Conservation (phyloP, 1,140 invertebrate genomes). For the Aethina tumida region DNA sequence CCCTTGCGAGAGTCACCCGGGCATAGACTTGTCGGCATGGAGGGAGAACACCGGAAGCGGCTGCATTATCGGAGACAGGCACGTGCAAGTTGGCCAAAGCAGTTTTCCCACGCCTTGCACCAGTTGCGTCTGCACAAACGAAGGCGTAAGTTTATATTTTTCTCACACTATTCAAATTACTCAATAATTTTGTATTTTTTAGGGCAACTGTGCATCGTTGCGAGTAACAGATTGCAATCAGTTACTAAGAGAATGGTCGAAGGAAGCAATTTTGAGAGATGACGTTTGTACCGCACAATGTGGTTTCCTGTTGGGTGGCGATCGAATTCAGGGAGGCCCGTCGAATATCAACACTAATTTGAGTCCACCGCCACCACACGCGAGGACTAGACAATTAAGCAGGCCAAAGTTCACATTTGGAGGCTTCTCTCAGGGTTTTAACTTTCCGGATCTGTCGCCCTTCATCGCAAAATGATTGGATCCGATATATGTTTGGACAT, state of each 20-base stretch:
- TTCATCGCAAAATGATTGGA: conserved; percentile 39
- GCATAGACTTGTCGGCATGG: conserved; percentile 72
- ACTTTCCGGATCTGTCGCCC: conserved; percentile 52
- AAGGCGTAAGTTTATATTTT: conserved; percentile 56
- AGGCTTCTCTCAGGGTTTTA: conserved; percentile 38
- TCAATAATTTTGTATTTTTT: conserved; percentile 28
- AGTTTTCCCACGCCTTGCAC: conserved; percentile 78
- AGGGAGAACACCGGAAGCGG: conserved; percentile 62
- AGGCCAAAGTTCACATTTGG: conserved; percentile 26
- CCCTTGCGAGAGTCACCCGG: conserved; percentile 65
- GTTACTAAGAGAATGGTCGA: conserved; percentile 67
- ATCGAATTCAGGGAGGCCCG: conserved; percentile 18
- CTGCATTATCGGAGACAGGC: conserved; percentile 67
- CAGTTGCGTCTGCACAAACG: conserved; percentile 72
- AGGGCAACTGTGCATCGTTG: conserved; percentile 83
- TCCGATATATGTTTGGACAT: neutral
- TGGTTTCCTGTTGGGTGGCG: conserved; percentile 47
- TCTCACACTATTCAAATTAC: conserved; percentile 1
- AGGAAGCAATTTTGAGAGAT: conserved; percentile 71
- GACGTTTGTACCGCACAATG: conserved; percentile 87
- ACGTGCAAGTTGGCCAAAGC: conserved; percentile 66
- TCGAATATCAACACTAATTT: conserved; percentile 32
- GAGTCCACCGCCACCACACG: conserved; percentile 29
- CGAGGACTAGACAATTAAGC: conserved; percentile 35
- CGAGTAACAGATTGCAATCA: conserved; percentile 80